These are phyloP conservation scores for Esox niger DNA, from an alignment of 2,113 vertebrate genomes.

Conservation along the genomic window DNA sequence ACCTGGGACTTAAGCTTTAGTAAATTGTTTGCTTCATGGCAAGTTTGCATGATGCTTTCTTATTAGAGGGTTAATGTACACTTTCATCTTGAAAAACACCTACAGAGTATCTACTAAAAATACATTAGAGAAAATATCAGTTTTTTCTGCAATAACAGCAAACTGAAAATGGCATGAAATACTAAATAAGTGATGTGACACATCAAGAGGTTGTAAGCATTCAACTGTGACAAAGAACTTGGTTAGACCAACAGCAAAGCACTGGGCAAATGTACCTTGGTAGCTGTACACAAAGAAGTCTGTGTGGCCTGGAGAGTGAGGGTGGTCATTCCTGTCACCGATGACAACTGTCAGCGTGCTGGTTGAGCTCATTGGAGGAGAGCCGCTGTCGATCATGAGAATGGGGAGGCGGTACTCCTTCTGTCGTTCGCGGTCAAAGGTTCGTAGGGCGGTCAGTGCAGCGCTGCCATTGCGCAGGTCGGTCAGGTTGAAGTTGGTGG, in stretches of 20 bases:
- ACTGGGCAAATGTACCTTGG: conserved; percentile 66
- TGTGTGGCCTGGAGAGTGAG: conserved; percentile 79
- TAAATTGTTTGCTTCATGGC: conserved; percentile 65
- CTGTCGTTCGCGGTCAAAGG: conserved; percentile 83
- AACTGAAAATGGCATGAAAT: conserved; percentile 54
- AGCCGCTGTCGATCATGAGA: conserved; percentile 82
- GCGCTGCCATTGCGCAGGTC: conserved; percentile 83
- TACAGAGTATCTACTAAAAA: conserved; percentile 56
- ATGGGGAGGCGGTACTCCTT: conserved; percentile 79
- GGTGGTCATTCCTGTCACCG: conserved; percentile 85
- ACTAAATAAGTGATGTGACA: conserved; percentile 59
- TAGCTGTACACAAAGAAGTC: conserved; percentile 82
- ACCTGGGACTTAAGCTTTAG: conserved; percentile 48
- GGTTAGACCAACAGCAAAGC: conserved; percentile 29
- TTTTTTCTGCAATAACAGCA: conserved; percentile 45
- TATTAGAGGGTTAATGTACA: conserved; percentile 64
- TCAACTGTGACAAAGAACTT: conserved; percentile 48
- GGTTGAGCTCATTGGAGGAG: conserved; percentile 83
- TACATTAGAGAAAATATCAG: conserved; percentile 48
- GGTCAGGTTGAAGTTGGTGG: conserved; percentile 75
- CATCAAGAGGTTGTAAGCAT: conserved; percentile 42
- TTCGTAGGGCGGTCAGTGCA: conserved; percentile 69
- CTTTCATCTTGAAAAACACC: conserved; percentile 49
- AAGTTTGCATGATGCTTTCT: conserved; percentile 53
- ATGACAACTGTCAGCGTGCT: conserved; percentile 78